A percentile compares a stretch with the other conserved stretches of the same genome.
phyloP scores from a whole-genome alignment of 2,797 vertebrate genomes.

The Taeniopygia guttata region DNA sequence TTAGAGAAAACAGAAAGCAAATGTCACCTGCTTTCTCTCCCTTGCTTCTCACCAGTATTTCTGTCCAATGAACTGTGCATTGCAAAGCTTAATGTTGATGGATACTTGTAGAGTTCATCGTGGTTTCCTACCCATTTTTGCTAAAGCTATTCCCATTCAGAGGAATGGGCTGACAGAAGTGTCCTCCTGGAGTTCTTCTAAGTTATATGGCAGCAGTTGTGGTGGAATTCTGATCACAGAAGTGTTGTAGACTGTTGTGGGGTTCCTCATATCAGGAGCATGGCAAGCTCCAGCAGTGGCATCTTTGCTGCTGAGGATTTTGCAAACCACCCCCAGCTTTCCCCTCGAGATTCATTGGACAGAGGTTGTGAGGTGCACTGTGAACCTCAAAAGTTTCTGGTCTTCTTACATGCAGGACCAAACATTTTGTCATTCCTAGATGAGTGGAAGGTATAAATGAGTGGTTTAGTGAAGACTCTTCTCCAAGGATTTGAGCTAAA shows the following conservation, averaged over 20 bases:
- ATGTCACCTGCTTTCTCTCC: neutral
- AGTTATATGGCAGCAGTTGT: neutral
- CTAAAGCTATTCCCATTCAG: neutral
- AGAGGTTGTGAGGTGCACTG: neutral
- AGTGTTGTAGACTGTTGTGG: neutral
- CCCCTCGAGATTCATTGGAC: neutral
- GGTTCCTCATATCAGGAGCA: neutral
- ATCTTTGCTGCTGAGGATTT: neutral
- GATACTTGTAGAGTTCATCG: neutral
- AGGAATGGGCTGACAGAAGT: neutral
- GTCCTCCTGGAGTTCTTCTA: neutral
- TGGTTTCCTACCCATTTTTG: neutral
- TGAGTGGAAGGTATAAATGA: neutral
- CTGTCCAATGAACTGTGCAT: neutral
- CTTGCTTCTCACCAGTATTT: neutral
- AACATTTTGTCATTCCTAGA: neutral
- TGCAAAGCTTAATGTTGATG: neutral
- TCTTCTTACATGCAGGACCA: neutral
- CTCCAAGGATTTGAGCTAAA: neutral
- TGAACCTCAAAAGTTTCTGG: neutral
- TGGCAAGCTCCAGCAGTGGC: neutral
- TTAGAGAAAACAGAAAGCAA: constrained; percentile 1
- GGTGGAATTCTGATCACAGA: neutral
- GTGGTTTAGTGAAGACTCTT: neutral
- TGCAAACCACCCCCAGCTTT: neutral